Evolutionary conservation across 2,113 vertebrate genomes (phyloP).

Genomic region (Silurus asotus): DNA sequence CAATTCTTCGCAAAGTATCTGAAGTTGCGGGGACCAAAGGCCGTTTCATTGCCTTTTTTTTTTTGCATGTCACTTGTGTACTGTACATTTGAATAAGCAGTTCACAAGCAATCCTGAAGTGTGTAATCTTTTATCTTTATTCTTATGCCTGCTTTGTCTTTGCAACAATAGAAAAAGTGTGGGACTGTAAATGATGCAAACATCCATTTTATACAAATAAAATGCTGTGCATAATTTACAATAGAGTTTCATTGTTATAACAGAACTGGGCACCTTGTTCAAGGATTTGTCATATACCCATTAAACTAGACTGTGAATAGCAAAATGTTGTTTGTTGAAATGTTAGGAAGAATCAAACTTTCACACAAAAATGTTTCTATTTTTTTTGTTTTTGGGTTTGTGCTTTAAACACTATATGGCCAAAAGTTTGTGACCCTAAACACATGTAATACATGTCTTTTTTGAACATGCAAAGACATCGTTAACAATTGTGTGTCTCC

Average conservation of each 20-base stretch:
- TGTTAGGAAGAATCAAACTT: background rate
- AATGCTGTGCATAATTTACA: background rate
- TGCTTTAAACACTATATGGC: too few relatives aligned
- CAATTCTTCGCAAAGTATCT: conserved; percentile 28
- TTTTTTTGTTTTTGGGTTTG: background rate
- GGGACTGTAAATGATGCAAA: conserved; percentile 24
- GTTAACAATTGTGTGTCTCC: too few relatives aligned
- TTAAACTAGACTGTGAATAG: background rate
- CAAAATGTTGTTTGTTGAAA: background rate
- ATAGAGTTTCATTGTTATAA: background rate
- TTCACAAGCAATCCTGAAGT: conserved; percentile 28
- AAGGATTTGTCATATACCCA: background rate
- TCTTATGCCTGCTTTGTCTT: conserved; percentile 23
- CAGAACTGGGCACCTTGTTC: background rate
- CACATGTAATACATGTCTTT: too few relatives aligned
- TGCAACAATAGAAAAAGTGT: conserved; percentile 10
- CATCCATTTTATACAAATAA: background rate
- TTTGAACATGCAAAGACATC: too few relatives aligned
- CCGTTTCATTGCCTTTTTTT: conserved; percentile 14
- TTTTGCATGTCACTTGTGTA: conserved; percentile 18
- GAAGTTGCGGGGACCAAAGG: conserved; percentile 12
- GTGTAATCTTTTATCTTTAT: conserved; percentile 39
- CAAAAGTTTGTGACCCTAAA: too few relatives aligned
- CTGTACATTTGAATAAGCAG: conserved; percentile 15
- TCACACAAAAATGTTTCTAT: background rate